Base-by-base conservation (phyloP, 2,113 vertebrate species). In the Penelope pileata region DNA sequence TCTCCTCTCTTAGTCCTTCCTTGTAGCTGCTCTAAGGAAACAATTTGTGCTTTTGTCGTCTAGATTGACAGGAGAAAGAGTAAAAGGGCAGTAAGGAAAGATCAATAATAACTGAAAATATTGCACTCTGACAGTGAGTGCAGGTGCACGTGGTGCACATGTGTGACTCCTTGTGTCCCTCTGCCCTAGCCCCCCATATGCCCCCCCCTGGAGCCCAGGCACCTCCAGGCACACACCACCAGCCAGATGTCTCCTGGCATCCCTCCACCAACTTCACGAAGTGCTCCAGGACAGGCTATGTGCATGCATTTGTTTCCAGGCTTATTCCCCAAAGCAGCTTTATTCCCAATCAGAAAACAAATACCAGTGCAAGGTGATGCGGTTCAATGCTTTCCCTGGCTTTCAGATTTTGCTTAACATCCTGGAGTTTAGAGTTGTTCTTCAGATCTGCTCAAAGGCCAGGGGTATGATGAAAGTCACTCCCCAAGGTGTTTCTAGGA, bases 91-190 rank as follows among this genome's bases (percentile, higher is more conserved):
- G 30, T 19, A 87, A 82, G 17, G 18, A 84, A 76, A 80, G 24
- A 76, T 7, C 45, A 64, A 3, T 63, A 78, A 50, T 34, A 23
- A 43, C 0, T 69, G 30, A 62, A 94, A 69, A 12, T 36, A 63
- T 30, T 48, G 6, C 6, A 3, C 22, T 76, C 73, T 54, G 69
- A 58, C 36, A 83, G 18, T 26, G 50, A 88, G 53, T 27, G 12
- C n/a, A 43, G 4, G 9, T 45, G 62, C 32, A 42, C 1, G 0
- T 7, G 16, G 36, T 48, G 50, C 76, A 85, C 1, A 0, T 34
- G 24, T 84, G 50, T 51, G 32, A 80, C 72, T 45, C 15, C 4
- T 45, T 0, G 0, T 18, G 23, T 75, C 6, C 26, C 64, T 68
- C 51, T 47, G 48, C 18, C 40, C 27, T 8, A 1, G 6, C 29